Evolutionary conservation across 2,888 invertebrate genomes (phyloP), one percentile per base, ranked within the genome.

Genomic region (Oxyteleia sp.): DNA sequence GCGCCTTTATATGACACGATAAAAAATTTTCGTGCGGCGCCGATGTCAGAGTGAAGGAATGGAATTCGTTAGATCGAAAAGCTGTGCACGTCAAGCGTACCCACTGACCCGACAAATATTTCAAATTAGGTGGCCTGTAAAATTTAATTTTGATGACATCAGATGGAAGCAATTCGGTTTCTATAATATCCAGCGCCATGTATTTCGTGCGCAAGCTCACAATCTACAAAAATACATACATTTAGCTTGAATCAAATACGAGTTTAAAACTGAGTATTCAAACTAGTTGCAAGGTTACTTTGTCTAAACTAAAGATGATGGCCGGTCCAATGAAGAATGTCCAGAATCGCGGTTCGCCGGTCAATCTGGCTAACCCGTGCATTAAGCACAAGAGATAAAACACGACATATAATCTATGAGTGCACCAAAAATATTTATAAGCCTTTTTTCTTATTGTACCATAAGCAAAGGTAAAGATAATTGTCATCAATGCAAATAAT

Each of bases 391-490:
- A 93, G 0, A 97, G 95, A 90, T 99, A 99, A 15, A 99, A 94
- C 0, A 96, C 94, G 8, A 98, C 95, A 92, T 99, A 98, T 4
- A 99, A 95, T 8, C 97, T 96, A 93, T 99, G 99, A 59, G 98
- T 97, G 81, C 96, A 96, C 97, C 99, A 99, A 94, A 99, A 99
- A 94, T 97, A 98, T 80, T 98, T 98, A 93, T 98, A 99, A 0
- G 98, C 98, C 88, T 97, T 97, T 93, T 98, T 97, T 53, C 99
- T 95, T 81, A 99, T 97, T 2, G 96, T 96, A 0, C 98, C 98
- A 94, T 98, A 98, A 0, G 99, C 98, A 92, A 99, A 99, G n/a
- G 98, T 97, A 92, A 98, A 98, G 87, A 99, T 99, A 66, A 98
- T 96, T 92, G 97, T 97, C 97, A 98, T 98, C 66, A 98, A 96